A percentile compares a stretch with the other conserved stretches of the same genome.
These are phyloP conservation scores for Cydia pomonella DNA, from an alignment of 1,140 invertebrate genomes.

Conservation along the genomic window DNA sequence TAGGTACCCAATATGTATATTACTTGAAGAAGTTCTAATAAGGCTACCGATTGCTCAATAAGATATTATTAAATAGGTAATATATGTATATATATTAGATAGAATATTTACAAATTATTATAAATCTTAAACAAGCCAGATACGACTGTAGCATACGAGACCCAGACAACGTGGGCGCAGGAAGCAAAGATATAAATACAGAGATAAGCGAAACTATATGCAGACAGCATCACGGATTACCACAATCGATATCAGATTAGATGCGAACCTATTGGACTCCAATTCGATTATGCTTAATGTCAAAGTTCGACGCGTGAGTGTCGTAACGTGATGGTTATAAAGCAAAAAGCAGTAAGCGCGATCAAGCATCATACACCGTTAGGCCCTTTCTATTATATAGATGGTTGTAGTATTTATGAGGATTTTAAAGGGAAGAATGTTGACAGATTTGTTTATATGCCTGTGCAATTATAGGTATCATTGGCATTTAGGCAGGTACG, in stretches of 20 bases:
- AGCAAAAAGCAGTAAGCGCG: neutral
- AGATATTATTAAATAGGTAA: neutral
- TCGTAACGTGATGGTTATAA: neutral
- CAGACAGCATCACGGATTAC: slow-evolving; percentile 41
- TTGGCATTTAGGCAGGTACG: too few relatives aligned
- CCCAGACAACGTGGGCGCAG: slow-evolving; percentile 43
- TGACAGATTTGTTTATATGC: too few relatives aligned
- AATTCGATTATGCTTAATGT: slow-evolving; percentile 66
- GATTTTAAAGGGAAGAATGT: too few relatives aligned
- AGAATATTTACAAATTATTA: neutral
- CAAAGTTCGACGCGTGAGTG: slow-evolving; percentile 52
- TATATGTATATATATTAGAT: neutral
- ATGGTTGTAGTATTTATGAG: too few relatives aligned
- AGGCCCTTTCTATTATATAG: neutral
- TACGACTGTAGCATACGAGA: neutral
- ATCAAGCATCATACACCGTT: neutral
- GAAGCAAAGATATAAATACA: slow-evolving; percentile 56
- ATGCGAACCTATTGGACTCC: slow-evolving; percentile 51
- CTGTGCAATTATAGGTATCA: too few relatives aligned
- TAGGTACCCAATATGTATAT: too few relatives aligned
- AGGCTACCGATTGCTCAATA: neutral
- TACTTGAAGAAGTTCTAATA: neutral
- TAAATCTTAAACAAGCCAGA: neutral
- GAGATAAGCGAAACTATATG: slow-evolving; percentile 53
- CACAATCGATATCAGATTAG: slow-evolving; percentile 53